Base-by-base conservation (phyloP, 2,888 invertebrate genomes). In the Tipula helvola region DNA sequence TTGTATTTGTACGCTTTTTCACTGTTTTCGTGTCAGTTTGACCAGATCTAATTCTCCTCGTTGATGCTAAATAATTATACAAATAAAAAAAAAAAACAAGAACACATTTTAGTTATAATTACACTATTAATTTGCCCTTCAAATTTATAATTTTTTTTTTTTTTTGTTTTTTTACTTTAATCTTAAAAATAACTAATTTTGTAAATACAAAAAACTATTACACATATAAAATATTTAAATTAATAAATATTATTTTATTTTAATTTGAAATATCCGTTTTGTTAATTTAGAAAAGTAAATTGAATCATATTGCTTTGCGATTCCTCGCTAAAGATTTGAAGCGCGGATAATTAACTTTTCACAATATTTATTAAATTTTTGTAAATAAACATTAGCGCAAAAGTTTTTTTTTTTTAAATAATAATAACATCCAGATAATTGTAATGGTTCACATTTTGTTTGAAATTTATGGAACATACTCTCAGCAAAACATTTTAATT, bases 31-130 rank as follows among this genome's bases (percentile, higher is more conserved):
- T 92, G 86, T 93, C 91, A 87, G 93, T 94, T 90, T 93, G 94
- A 87, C 93, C 94, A 2, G 94, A 94, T 28, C 94, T 92, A 10
- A 93, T 93, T 41, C 95, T 92, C 89, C 95, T 95, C 83, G 94
- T 94, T 44, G 96, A 95, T 3, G 95, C 42, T 18, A 86, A 71
- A 71, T 71, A 71, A 57, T 57, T 36, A 85, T 13, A 87, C 41
- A 85, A 84, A 84, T 39, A 84, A 84, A 84, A 36, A 84, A 28
- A 28, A 8, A 83, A 52, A n/a, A 52, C n/a, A 52, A 52, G n/a
- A n/a, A 71, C 10, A 71, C 71, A 71, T 28, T 71, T 71, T 28
- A 71, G 71, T 71, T 71, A 71, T 71, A 71, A 71, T 71, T 71
- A 71, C 71, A 71, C 71, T 71, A 71, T 71, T 71, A 71, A 71